These are phyloP conservation scores for Uria aalge DNA, from an alignment of 2,113 vertebrate genomes.

Conservation along the genomic window DNA sequence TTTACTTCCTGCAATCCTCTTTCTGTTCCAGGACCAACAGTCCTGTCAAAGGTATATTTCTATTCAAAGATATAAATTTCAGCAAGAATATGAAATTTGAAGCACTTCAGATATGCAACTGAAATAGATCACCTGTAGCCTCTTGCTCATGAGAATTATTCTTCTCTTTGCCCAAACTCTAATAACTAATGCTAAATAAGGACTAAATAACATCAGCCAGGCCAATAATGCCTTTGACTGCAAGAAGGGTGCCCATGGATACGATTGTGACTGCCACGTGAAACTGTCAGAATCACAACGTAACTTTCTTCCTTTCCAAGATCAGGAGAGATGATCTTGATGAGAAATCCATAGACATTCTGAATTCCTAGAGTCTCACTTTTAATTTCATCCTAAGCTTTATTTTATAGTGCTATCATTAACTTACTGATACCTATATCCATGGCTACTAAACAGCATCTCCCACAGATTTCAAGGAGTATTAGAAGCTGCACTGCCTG, in stretches of 20 bases:
- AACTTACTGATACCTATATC: neutral
- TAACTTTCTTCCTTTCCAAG: neutral
- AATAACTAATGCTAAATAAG: neutral
- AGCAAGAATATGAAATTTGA: neutral
- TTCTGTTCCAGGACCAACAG: neutral
- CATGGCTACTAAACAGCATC: neutral
- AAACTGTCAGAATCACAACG: neutral
- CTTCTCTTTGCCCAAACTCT: neutral
- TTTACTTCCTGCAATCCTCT: neutral
- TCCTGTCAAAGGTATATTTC: neutral
- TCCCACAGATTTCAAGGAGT: neutral
- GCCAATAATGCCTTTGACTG: neutral
- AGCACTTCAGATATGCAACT: neutral
- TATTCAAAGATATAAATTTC: neutral
- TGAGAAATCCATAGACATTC: neutral
- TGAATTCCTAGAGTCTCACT: neutral
- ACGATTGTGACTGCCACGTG: rapidly evolving
- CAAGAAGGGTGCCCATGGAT: neutral
- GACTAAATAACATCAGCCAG: neutral
- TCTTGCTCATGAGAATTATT: neutral
- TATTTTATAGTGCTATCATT: neutral
- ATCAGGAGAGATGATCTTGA: neutral
- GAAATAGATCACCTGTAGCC: neutral
- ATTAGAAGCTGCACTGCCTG: neutral
- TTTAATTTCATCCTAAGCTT: neutral